These are phyloP conservation scores for Eucera pruinosa DNA, from an alignment of 2,888 invertebrate species.

Conservation along the genomic window DNA sequence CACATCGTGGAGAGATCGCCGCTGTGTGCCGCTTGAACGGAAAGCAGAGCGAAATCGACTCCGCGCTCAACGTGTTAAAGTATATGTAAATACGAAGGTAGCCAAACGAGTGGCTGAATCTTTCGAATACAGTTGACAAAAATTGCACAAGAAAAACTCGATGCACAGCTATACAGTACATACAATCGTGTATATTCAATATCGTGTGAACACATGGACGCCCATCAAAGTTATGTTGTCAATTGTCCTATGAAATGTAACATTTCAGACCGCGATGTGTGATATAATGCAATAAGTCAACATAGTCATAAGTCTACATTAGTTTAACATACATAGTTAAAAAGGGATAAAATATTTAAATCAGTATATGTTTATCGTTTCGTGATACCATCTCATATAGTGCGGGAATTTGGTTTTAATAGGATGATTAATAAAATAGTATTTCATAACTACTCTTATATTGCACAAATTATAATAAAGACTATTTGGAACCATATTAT, in stretches of 20 bases:
- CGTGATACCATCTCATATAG: constrained; percentile 4
- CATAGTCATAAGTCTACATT: background rate
- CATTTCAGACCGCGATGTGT: constrained; percentile 11
- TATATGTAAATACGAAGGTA: constrained; percentile 41
- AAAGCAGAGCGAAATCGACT: no score
- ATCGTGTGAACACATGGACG: constrained; percentile 56
- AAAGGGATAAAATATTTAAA: constrained; percentile 18
- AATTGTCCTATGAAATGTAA: constrained; percentile 38
- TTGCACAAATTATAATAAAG: constrained; percentile 19
- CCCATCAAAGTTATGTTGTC: constrained; percentile 51
- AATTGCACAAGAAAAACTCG: constrained; percentile 49
- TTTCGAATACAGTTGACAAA: constrained; percentile 35
- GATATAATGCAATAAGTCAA: constrained; percentile 6
- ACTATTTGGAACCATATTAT: constrained; percentile 14
- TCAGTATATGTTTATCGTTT: constrained; percentile 16
- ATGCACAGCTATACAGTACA: constrained; percentile 45
- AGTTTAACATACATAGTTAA: background rate
- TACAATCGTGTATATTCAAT: constrained; percentile 38
- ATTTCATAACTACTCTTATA: constrained; percentile 26
- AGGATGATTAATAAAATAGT: constrained; percentile 39
- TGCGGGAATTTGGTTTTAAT: constrained; percentile 3
- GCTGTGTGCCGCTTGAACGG: no score
- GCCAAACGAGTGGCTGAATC: constrained; percentile 35
- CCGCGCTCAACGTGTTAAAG: no score
- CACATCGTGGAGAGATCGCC: no score